A percentile compares a stretch with the other conserved stretches of the same genome.
Conservation (phyloP, 2,797 vertebrate species). For the Furcifer pardalis region DNA sequence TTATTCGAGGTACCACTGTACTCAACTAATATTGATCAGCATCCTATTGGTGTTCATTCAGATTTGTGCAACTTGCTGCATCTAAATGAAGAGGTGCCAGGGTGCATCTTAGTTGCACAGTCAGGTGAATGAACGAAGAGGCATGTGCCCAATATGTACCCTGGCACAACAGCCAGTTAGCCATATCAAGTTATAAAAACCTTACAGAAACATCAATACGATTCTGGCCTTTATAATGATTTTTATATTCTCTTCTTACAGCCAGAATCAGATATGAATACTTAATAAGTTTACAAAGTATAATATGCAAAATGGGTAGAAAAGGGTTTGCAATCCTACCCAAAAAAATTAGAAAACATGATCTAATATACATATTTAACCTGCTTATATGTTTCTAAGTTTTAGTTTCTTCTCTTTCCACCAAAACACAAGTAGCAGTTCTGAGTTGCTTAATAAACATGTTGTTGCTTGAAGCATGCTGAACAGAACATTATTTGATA, state of each 20-base stretch:
- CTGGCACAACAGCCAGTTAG: too few relatives aligned
- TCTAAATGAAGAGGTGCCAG: too few relatives aligned
- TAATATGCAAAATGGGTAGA: neutral
- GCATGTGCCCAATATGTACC: too few relatives aligned
- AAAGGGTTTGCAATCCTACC: neutral
- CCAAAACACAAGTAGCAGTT: neutral
- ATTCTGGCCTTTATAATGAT: too few relatives aligned
- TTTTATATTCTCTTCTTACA: neutral
- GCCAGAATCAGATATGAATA: neutral
- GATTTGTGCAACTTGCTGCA: too few relatives aligned
- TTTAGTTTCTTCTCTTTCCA: neutral
- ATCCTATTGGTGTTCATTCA: too few relatives aligned
- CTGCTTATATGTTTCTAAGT: neutral
- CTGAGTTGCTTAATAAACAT: neutral
- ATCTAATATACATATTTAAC: neutral
- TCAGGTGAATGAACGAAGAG: too few relatives aligned
- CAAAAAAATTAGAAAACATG: neutral
- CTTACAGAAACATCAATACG: too few relatives aligned
- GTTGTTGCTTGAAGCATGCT: neutral
- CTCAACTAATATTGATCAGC: neutral
- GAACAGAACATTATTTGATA: neutral
- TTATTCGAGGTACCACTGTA: too few relatives aligned
- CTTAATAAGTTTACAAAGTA: neutral
- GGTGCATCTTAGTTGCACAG: too few relatives aligned
- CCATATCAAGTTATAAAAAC: too few relatives aligned